A percentile compares a stretch with the other conserved stretches of the same genome.
phyloP scores from a whole-genome alignment of 2,113 vertebrate species.

The Bucco capensis region DNA sequence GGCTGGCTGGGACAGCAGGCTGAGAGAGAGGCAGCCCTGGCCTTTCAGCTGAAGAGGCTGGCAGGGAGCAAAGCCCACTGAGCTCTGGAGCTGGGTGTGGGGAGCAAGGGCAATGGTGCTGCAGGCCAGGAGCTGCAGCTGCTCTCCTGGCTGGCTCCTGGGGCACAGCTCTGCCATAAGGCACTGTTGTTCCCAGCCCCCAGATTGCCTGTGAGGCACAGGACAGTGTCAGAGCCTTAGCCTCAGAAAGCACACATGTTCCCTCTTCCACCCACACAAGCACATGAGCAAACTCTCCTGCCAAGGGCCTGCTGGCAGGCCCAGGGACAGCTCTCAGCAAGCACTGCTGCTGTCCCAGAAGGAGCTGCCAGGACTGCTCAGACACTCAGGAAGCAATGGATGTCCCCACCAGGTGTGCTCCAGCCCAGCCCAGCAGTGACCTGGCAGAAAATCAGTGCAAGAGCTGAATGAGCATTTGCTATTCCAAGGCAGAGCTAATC shows the following conservation, averaged over 20 bases:
- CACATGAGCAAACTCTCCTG: not conserved
- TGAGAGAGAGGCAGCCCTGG: not conserved
- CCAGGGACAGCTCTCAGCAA: not conserved
- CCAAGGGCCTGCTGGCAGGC: not conserved
- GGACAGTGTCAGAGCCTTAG: not conserved
- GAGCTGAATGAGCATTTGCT: not conserved
- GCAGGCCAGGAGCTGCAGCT: not conserved
- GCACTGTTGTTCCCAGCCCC: not conserved
- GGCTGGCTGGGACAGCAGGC: not conserved
- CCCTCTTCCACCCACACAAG: not conserved
- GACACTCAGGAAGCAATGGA: not conserved
- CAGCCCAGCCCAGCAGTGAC: not conserved
- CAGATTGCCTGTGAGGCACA: not conserved
- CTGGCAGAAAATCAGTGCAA: fast-evolving
- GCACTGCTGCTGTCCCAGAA: not conserved
- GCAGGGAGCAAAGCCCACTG: not conserved
- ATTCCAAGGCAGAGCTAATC: not conserved
- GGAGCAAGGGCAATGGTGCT: not conserved
- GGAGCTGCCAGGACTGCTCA: fast-evolving
- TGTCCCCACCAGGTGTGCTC: fast-evolving
- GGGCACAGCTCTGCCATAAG: not conserved
- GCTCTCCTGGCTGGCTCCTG: conserved; percentile 1
- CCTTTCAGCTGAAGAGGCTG: not conserved
- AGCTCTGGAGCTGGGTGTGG: not conserved
- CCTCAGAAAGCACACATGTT: fast-evolving